These are phyloP conservation scores for Chelonia mydas DNA, from an alignment of 2,797 vertebrate genomes.

Conservation along the genomic window DNA sequence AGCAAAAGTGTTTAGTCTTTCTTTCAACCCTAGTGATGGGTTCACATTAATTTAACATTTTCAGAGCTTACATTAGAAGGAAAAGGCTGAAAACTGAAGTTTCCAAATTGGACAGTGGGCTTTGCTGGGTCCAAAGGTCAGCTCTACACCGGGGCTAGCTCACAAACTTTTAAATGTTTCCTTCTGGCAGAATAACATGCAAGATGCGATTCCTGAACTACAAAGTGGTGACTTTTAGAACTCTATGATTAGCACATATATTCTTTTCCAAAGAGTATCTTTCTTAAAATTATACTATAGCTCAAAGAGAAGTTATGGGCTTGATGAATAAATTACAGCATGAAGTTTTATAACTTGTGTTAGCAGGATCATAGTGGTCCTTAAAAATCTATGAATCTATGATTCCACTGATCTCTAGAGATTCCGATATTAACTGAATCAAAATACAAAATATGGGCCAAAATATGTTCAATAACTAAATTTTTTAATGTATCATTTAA, in stretches of 20 bases:
- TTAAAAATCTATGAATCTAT: not conserved
- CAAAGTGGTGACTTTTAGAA: not conserved
- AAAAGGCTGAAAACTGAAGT: constrained; percentile 20
- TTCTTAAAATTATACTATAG: constrained; percentile 13
- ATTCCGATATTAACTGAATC: not conserved
- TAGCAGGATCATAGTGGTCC: not conserved
- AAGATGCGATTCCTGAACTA: constrained; percentile 9
- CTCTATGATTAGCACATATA: not conserved
- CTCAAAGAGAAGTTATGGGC: not conserved
- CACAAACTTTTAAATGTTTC: constrained; percentile 40
- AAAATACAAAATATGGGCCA: not conserved
- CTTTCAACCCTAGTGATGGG: constrained; percentile 52
- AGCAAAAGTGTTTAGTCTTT: constrained; percentile 20
- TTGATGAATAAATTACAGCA: constrained; percentile 39
- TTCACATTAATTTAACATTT: constrained; percentile 55
- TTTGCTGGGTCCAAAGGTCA: constrained; percentile 52
- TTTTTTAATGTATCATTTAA: not conserved
- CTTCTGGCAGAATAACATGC: constrained; percentile 44
- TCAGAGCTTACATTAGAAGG: constrained; percentile 41
- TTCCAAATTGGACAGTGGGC: constrained; percentile 1
- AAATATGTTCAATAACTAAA: not conserved
- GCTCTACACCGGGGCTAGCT: not conserved
- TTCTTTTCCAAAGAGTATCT: not conserved
- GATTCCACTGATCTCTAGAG: not conserved
- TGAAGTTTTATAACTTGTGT: constrained; percentile 4